phyloP scores from a whole-genome alignment of 2,797 vertebrate species.

The Gambelia wislizenii region DNA sequence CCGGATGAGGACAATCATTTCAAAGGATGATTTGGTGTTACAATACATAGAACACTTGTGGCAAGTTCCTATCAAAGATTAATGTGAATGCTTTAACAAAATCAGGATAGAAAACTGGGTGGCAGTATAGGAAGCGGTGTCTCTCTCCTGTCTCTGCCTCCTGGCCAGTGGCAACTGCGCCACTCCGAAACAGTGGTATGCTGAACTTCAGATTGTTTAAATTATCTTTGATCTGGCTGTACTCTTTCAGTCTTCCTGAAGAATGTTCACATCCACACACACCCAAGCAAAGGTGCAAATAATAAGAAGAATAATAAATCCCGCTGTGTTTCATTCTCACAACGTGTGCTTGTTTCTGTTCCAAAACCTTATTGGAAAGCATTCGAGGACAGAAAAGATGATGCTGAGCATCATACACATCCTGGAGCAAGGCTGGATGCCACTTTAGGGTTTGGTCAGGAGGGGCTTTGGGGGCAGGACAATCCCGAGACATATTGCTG shows the following conservation, averaged over 20 bases:
- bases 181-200: rapidly evolving
- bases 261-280: constrained; percentile 71
- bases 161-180: not conserved
- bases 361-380: not conserved
- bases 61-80: not conserved
- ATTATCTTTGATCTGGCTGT: constrained; percentile 33
- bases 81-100: constrained; percentile 39
- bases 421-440: not conserved
- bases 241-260: constrained; percentile 73
- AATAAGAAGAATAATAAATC: constrained; percentile 62
- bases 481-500: not conserved
- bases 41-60: not conserved
- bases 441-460: not conserved
- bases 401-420: too few species aligned
- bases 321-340: constrained; percentile 53
- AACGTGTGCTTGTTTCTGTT: not conserved
- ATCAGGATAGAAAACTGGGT: not conserved
- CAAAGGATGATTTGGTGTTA: not conserved
- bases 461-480: not conserved
- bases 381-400: not conserved
- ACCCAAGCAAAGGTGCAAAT: constrained; percentile 62
- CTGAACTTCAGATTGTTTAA: constrained; percentile 33
- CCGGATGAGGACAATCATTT: not conserved
- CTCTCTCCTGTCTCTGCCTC: not conserved
- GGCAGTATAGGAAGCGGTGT: rapidly evolving